These are phyloP conservation scores for Petrolisthes manimaculis DNA, from an alignment of 2,888 invertebrate species.

Conservation along the genomic window DNA sequence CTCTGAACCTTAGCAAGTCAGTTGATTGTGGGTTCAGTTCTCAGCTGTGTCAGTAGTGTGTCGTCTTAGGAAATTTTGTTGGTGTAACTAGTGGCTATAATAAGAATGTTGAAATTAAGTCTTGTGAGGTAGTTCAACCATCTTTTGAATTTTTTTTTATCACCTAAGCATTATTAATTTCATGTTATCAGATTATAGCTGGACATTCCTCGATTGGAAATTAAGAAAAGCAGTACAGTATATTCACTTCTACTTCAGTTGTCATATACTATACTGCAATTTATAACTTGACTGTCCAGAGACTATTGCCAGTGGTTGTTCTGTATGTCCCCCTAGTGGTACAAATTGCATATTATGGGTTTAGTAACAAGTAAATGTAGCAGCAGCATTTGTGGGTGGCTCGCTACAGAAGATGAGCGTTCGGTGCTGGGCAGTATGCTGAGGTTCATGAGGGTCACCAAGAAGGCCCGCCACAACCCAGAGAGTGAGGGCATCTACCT, in stretches of 20 bases:
- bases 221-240: neutral
- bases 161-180: neutral
- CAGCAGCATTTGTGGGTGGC: constrained; percentile 12
- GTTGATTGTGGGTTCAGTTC: neutral
- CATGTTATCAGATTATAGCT: neutral
- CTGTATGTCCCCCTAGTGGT: neutral
- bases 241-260: neutral
- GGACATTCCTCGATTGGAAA: neutral
- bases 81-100: too few relatives aligned
- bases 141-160: neutral
- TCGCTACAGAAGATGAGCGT: constrained; percentile 71
- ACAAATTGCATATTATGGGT: neutral
- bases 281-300: neutral
- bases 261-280: neutral
- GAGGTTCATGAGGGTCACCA: constrained; percentile 88
- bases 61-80: neutral
- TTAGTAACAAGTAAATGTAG: constrained; percentile 1
- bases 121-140: neutral
- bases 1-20: neutral
- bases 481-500: constrained; percentile 88
- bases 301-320: constrained; percentile 14
- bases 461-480: constrained; percentile 71
- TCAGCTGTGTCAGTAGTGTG: neutral
- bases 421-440: constrained; percentile 93
- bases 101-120: too few relatives aligned